phyloP scores from a whole-genome alignment of 2,113 vertebrate species.

The Philantomba maxwellii region DNA sequence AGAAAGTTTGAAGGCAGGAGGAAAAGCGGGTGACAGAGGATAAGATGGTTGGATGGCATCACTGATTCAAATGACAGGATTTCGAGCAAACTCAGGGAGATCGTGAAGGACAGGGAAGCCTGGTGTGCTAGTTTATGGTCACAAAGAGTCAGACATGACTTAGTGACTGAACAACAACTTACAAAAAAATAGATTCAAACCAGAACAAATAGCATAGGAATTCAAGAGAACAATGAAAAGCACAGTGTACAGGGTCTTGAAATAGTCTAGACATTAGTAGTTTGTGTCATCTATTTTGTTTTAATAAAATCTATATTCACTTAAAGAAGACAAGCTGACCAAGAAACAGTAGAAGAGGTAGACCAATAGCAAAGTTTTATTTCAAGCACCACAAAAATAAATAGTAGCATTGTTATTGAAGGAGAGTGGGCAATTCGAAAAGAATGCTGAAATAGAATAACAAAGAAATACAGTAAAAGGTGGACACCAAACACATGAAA shows the following conservation, averaged over 20 bases:
- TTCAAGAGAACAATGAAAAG: neutral
- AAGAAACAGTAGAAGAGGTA: neutral
- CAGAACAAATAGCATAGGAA: neutral
- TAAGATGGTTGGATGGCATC: too few relatives aligned
- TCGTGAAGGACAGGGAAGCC: too few relatives aligned
- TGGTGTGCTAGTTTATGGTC: too few relatives aligned
- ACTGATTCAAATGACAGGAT: too few relatives aligned
- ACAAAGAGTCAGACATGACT: too few relatives aligned
- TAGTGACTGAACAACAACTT: neutral
- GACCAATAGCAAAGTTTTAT: neutral
- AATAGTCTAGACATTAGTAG: neutral
- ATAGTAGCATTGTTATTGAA: neutral
- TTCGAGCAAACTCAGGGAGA: too few relatives aligned
- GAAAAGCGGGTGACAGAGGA: too few relatives aligned
- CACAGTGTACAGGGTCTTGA: neutral
- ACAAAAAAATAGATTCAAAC: constrained; percentile 5
- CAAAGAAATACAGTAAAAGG: neutral
- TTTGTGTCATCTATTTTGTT: neutral
- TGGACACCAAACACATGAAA: neutral
- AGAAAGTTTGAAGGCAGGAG: too few relatives aligned
- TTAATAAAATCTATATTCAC: neutral
- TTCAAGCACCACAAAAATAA: neutral
- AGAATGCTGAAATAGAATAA: neutral
- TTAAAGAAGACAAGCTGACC: neutral
- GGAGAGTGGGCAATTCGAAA: neutral